These are phyloP conservation scores for Drosophila stalkeri DNA, from an alignment of 2,888 invertebrate genomes.

Conservation along the genomic window DNA sequence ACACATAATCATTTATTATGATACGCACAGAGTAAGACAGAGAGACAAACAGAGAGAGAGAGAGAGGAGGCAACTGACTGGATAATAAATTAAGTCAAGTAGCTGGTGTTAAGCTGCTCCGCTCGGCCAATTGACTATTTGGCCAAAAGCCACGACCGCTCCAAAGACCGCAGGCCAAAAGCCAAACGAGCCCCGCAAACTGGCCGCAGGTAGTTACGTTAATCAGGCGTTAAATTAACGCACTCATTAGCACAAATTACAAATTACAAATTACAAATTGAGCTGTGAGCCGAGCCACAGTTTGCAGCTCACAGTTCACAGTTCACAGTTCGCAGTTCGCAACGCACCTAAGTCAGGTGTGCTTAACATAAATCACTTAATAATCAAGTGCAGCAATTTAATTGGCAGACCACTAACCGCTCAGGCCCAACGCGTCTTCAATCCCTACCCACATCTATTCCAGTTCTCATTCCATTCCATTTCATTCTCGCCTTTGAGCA, in stretches of 20 bases:
- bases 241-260: slow-evolving; percentile 79
- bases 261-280: slow-evolving; percentile 76
- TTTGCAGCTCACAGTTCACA: slow-evolving; percentile 6
- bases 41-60: not conserved
- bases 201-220: slow-evolving; percentile 57
- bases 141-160: slow-evolving; percentile 29
- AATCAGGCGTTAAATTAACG: slow-evolving; percentile 79
- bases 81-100: slow-evolving; percentile 61
- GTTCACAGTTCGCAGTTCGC: not conserved
- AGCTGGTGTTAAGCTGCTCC: slow-evolving; percentile 49
- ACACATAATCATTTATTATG: slow-evolving; percentile 65
- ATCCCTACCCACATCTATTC: not conserved
- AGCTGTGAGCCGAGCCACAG: slow-evolving; percentile 42
- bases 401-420: slow-evolving; percentile 54
- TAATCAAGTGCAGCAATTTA: slow-evolving; percentile 76
- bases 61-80: slow-evolving; percentile 6
- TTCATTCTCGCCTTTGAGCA: slow-evolving; percentile 42
- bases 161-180: slow-evolving; percentile 27
- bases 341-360: slow-evolving; percentile 66
- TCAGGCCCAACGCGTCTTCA: not conserved
- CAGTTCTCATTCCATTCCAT: slow-evolving; percentile 11
- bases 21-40: slow-evolving; percentile 5
- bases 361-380: slow-evolving; percentile 78
- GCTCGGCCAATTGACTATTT: slow-evolving; percentile 46
- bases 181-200: slow-evolving; percentile 30